Evolutionary conservation across 2,888 invertebrate species (phyloP).

Genomic region (Pristionchus exspectatus): DNA sequence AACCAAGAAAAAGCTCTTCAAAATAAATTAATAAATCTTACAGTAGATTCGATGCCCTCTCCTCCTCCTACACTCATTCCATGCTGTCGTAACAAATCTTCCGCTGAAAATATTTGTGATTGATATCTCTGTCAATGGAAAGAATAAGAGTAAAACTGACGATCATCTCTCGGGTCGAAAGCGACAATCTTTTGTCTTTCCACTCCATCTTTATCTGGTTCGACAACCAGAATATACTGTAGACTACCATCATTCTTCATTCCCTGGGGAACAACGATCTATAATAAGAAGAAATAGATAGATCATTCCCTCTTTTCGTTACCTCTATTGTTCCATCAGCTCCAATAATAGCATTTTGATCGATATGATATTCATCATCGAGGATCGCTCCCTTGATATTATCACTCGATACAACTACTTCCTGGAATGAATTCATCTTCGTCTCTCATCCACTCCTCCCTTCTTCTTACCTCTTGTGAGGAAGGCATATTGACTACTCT

Average conservation of each 20-base stretch:
- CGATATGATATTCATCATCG: neutral
- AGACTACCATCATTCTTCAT: constrained; percentile 43
- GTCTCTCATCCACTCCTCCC: neutral
- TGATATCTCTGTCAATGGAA: neutral
- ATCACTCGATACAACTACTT: constrained; percentile 22
- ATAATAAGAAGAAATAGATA: neutral
- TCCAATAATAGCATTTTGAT: constrained; percentile 20
- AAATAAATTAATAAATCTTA: neutral
- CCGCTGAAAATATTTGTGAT: constrained; percentile 2
- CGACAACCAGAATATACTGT: constrained; percentile 55
- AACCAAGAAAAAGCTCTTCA: neutral
- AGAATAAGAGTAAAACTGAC: neutral
- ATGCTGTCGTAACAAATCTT: constrained; percentile 20
- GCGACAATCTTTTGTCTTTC: constrained; percentile 54
- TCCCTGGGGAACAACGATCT: constrained; percentile 56
- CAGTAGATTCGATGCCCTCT: constrained; percentile 27
- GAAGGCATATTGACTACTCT: neutral
- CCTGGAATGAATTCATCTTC: neutral
- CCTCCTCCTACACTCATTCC: constrained; percentile 38
- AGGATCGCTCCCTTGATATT: constrained; percentile 8
- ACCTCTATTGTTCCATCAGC: constrained; percentile 50
- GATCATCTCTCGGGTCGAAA: neutral
- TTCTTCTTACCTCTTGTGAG: neutral
- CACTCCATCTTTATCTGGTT: constrained; percentile 47
- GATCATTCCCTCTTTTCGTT: neutral